Base-by-base conservation (phyloP, 1,140 invertebrate species). In the Dolichoris vasculosae region DNA sequence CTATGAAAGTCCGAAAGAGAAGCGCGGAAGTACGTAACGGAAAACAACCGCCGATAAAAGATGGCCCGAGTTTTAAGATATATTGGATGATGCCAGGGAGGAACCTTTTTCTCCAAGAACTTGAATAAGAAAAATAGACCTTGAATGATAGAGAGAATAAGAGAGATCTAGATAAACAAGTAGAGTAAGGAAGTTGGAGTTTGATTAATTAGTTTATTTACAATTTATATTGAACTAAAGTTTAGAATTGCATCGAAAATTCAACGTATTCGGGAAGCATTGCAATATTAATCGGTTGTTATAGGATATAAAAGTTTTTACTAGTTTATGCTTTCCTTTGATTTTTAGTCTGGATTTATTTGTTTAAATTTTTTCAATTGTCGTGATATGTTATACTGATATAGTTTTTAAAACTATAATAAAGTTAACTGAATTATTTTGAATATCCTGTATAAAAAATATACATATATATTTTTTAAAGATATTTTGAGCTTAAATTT, bases 21-120 rank as follows among this genome's bases (percentile, higher is more conserved):
- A 64, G 40, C 69, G 81, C 64, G 77, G 48, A 86, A 86, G 77
- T 87, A 87, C 78, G 84, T 84, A 87, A 86, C 82, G 85, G 80
- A 88, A 88, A 88, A 88, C 87, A 85, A 88, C 67, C 83, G 59
- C 85, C 82, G 85, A 88, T 88, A 88, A 88, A 87, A 86, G 87
- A 88, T 88, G 87, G 83, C 83, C 82, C 76, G 81, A 88, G 85
- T 88, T 88, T 88, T 82, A 85, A 87, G 81, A 87, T 88, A 86
- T 85, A 85, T 87, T 83, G 85, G 78, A 40, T 8, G 46, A 79
- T 71, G 83, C 43, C 46, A 30, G 73, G 76, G 43, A 63, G 67
- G 81, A 87, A 82, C 40, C 46, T 77, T 86, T 83, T 78, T 63
- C 38, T 59, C 76, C 71, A 64, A 64, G 78, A 76, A 55, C 23